Evolutionary conservation across 2,888 invertebrate species (phyloP).

Genomic region (Tetranychus truncatus): DNA sequence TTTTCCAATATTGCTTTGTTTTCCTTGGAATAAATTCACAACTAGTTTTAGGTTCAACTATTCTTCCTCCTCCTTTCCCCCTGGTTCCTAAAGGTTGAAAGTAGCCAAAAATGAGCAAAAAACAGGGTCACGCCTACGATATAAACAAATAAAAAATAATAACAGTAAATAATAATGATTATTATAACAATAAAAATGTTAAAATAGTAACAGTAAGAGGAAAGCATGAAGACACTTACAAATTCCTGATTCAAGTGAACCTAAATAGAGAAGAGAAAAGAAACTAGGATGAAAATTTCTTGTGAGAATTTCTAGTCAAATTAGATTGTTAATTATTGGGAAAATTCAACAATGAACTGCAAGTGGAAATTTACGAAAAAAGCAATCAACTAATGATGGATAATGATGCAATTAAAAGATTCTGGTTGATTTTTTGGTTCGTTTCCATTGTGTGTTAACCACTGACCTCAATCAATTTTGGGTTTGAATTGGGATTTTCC

Average conservation of each 20-base stretch:
- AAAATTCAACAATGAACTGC: no score
- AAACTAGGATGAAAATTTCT: no score
- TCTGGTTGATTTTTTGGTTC: background rate
- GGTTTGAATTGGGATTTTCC: background rate
- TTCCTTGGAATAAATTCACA: no score
- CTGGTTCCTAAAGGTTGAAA: background rate
- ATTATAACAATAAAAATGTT: background rate
- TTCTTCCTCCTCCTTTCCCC: no score
- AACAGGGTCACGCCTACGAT: background rate
- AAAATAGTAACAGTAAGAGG: background rate
- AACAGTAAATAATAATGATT: background rate
- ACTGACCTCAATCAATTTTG: background rate
- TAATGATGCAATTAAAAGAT: background rate
- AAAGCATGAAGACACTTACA: no score
- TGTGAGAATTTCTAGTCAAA: no score
- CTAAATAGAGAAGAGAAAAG: no score
- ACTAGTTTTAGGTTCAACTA: no score
- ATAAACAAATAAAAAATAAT: background rate
- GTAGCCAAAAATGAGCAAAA: background rate
- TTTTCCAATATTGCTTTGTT: no score
- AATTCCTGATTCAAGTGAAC: background rate
- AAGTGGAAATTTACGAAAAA: no score
- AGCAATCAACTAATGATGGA: no score
- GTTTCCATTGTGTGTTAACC: background rate
- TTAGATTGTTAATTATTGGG: no score